Evolutionary conservation across 2,113 vertebrate species (phyloP).

Genomic region (Phylloscopus trochiloides): DNA sequence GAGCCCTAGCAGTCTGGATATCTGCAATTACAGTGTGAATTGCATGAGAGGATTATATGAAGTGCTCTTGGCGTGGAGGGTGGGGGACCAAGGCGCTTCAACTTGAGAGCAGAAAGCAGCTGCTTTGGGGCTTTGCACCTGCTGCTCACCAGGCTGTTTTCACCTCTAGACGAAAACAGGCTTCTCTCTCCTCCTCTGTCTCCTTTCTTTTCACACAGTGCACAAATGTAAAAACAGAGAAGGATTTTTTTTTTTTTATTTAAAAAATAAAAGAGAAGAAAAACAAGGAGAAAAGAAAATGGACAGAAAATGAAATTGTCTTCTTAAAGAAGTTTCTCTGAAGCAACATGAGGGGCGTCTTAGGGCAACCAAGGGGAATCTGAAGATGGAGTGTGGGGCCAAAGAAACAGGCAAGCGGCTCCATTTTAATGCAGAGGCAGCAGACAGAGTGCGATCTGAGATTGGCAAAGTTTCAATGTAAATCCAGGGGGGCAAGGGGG

Average conservation of each 20-base stretch:
- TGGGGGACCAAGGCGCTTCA: constrained; percentile 73
- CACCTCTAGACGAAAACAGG: constrained; percentile 79
- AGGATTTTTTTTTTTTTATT: neutral
- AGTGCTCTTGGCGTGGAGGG: constrained; percentile 83
- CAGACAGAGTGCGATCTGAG: constrained; percentile 77
- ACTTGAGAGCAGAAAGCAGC: constrained; percentile 81
- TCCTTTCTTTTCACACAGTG: constrained; percentile 53
- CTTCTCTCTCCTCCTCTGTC: constrained; percentile 48
- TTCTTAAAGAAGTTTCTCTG: constrained; percentile 41
- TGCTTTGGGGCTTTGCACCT: constrained; percentile 85
- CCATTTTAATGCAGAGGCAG: constrained; percentile 79
- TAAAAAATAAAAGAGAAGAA: neutral
- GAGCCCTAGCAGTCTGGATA: constrained; percentile 75
- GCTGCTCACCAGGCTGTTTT: constrained; percentile 83
- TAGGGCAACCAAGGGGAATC: constrained; percentile 26
- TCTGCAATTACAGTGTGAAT: constrained; percentile 88
- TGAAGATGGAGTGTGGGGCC: constrained; percentile 43
- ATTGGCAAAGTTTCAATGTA: constrained; percentile 84
- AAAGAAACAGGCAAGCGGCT: constrained; percentile 54
- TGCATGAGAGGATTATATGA: constrained; percentile 88
- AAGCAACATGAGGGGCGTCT: constrained; percentile 27
- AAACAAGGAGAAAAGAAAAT: neutral
- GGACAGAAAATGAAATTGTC: neutral
- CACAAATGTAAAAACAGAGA: constrained; percentile 52
- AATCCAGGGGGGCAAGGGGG: constrained; percentile 75